Evolutionary conservation across 2,888 invertebrate species (phyloP).

Genomic region (Euzetes globulus): DNA sequence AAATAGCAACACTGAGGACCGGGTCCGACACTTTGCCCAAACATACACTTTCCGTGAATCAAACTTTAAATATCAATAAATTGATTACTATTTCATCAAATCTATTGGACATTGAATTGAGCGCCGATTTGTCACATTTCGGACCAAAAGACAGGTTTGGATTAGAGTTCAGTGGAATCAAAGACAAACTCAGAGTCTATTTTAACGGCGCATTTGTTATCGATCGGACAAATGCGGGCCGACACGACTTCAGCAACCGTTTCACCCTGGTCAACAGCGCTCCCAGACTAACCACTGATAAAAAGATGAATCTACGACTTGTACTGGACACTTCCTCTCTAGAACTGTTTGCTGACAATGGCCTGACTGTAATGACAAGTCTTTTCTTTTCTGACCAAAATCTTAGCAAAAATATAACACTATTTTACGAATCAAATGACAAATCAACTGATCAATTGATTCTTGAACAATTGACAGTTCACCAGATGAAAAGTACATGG

Average conservation of each 20-base stretch:
- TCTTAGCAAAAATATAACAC: too few species aligned
- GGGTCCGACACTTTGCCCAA: too few species aligned
- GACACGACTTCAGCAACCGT: neutral
- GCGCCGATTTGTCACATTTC: neutral
- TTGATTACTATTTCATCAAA: neutral
- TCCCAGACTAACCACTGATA: neutral
- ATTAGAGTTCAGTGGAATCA: neutral
- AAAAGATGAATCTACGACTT: neutral
- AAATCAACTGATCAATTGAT: too few species aligned
- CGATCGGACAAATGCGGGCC: neutral
- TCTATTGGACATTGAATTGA: neutral
- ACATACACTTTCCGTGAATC: neutral
- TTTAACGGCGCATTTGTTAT: neutral
- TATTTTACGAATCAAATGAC: too few species aligned
- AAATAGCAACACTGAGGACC: neutral
- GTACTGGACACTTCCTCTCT: constrained; percentile 19
- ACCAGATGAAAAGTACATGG: too few species aligned
- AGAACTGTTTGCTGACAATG: constrained; percentile 34
- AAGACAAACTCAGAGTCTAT: neutral
- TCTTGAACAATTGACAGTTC: too few species aligned
- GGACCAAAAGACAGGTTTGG: neutral
- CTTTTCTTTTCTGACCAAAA: too few species aligned
- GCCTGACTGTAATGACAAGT: constrained; percentile 22
- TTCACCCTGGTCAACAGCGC: neutral
- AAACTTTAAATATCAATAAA: neutral